phyloP scores from a whole-genome alignment of 2,888 invertebrate genomes.

The Lumbricus terrestris region DNA sequence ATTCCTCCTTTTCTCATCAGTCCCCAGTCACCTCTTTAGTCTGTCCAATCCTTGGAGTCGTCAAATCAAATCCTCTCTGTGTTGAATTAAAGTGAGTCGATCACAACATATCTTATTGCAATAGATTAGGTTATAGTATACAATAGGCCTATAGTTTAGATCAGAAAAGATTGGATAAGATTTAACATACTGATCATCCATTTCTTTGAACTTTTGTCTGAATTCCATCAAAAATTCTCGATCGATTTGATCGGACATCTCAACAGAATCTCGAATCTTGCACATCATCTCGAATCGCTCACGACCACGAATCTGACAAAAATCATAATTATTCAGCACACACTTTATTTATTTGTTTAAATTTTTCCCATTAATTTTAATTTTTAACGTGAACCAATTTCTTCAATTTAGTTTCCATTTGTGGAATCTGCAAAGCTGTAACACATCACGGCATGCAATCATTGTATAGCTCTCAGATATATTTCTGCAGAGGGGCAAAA shows the following conservation, averaged over 20 bases:
- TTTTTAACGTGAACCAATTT: too few relatives aligned
- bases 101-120: not conserved
- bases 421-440: too few relatives aligned
- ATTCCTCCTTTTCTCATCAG: too few relatives aligned
- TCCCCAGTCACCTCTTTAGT: too few relatives aligned
- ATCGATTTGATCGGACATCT: not conserved
- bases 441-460: too few relatives aligned
- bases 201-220: not conserved
- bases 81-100: too few relatives aligned
- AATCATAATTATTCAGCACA: not conserved
- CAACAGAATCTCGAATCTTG: not conserved
- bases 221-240: not conserved
- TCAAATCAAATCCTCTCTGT: too few relatives aligned
- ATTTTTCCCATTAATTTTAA: too few relatives aligned
- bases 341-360: not conserved
- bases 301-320: not conserved
- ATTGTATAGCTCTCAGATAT: too few relatives aligned
- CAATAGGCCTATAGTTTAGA: not conserved
- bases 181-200: not conserved
- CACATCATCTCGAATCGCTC: not conserved
- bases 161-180: not conserved
- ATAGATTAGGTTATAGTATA: not conserved
- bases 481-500: too few relatives aligned
- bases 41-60: too few relatives aligned
- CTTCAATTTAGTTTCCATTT: too few relatives aligned